Percentiles rank a stretch among this genome's conserved stretches.
phyloP scores from a whole-genome alignment of 2,888 invertebrate genomes.

The Yponomeuta cagnagella region DNA sequence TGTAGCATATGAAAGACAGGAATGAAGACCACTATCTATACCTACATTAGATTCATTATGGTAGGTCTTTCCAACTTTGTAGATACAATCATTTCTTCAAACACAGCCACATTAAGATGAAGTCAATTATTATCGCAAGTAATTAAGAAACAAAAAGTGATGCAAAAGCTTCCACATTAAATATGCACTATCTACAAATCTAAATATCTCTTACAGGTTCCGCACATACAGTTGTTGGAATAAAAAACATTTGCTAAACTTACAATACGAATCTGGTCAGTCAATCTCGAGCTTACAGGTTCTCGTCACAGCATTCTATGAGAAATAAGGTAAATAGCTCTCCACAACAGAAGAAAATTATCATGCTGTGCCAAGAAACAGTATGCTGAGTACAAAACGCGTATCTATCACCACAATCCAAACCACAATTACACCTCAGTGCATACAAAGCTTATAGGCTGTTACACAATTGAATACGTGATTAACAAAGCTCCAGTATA shows the following conservation, averaged over 20 bases:
- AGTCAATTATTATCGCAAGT: background rate
- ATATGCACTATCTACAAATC: slow-evolving; percentile 49
- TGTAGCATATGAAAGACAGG: background rate
- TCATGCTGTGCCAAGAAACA: background rate
- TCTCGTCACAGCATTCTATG: slow-evolving; percentile 51
- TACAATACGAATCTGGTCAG: slow-evolving; percentile 58
- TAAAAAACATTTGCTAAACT: slow-evolving; percentile 60
- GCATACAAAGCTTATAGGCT: slow-evolving; percentile 13
- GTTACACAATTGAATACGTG: slow-evolving; percentile 11
- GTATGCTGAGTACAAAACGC: background rate
- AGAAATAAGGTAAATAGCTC: slow-evolving; percentile 15
- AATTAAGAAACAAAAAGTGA: slow-evolving; percentile 26
- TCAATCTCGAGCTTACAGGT: slow-evolving; percentile 53
- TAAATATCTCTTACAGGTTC: slow-evolving; percentile 7
- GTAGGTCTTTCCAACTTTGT: background rate
- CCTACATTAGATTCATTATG: too few relatives aligned
- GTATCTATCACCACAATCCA: background rate
- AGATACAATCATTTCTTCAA: background rate
- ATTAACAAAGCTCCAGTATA: background rate
- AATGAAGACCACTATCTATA: too few relatives aligned
- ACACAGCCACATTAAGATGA: too few relatives aligned
- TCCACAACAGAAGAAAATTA: background rate
- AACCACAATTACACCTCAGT: background rate
- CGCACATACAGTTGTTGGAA: slow-evolving; percentile 17
- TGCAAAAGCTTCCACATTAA: slow-evolving; percentile 45